phyloP scores from a whole-genome alignment of 2,888 invertebrate species.

The Priapulus caudatus region DNA sequence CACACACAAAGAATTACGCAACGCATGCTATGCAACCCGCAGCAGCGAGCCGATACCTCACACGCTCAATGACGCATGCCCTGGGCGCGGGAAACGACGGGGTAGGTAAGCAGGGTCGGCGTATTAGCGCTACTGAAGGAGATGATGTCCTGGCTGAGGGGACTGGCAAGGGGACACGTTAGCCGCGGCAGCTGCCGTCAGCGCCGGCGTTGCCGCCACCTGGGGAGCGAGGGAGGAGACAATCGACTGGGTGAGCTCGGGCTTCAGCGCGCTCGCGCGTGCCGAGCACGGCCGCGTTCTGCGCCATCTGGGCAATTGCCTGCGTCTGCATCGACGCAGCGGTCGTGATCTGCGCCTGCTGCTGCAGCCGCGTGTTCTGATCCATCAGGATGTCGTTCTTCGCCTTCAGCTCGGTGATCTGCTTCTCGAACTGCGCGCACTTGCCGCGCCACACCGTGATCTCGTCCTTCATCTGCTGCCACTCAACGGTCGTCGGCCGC shows the following conservation, averaged over 20 bases:
- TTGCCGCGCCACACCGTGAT: constrained; percentile 53
- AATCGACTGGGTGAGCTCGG: no score
- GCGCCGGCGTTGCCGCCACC: neutral
- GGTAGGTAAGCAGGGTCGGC: neutral
- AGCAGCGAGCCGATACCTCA: no score
- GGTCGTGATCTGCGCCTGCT: constrained; percentile 23
- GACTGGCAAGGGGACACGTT: neutral
- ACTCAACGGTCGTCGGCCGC: constrained; percentile 15
- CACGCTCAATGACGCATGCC: no score
- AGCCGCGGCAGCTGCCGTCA: neutral
- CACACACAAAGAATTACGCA: no score
- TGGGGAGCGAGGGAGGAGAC: neutral
- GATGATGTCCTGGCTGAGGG: neutral
- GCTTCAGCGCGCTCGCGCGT: no score
- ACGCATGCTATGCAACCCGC: no score
- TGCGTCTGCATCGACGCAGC: neutral
- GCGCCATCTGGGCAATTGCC: neutral
- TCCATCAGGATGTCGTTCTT: constrained; percentile 65
- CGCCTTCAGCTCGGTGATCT: constrained; percentile 56
- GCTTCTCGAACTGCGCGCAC: constrained; percentile 56
- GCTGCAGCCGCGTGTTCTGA: constrained; percentile 58
- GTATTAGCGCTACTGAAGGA: neutral
- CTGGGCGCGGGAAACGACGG: neutral
- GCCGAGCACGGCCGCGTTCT: no score
- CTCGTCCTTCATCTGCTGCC: constrained; percentile 48